Evolutionary conservation across 30 jellyfish, hydroid and myxozoan species (phyloP).

Genomic region (Aurelia aurita complex sp. Pacific): DNA sequence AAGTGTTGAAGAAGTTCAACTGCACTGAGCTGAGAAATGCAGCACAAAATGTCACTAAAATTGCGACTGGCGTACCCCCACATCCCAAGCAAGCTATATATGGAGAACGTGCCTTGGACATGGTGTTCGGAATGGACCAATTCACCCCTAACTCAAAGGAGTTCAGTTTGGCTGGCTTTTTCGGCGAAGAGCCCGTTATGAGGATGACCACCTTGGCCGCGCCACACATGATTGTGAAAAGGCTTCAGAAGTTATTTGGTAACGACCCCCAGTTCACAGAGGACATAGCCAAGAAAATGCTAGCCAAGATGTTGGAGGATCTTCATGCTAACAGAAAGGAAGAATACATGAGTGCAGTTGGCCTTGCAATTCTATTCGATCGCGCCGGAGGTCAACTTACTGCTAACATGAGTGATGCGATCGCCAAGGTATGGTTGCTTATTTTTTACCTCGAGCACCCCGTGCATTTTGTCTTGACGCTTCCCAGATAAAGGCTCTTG

Average conservation of each 20-base stretch:
- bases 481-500: no score
- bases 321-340: slow-evolving; percentile 74
- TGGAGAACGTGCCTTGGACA: slow-evolving; percentile 81
- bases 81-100: slow-evolving; percentile 54
- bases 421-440: slow-evolving; percentile 42
- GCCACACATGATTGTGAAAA: slow-evolving; percentile 46
- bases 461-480: no score
- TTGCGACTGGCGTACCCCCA: slow-evolving; percentile 66
- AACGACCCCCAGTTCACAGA: slow-evolving; percentile 70
- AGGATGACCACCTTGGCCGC: slow-evolving; percentile 82
- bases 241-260: slow-evolving; percentile 59
- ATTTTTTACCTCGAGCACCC: not conserved
- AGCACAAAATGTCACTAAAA: slow-evolving; percentile 55
- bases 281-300: slow-evolving; percentile 71
- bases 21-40: slow-evolving; percentile 73
- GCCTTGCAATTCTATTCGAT: slow-evolving; percentile 77
- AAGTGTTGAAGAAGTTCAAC: slow-evolving; percentile 59
- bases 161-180: slow-evolving; percentile 65
- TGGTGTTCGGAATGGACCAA: slow-evolving; percentile 79
- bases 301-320: slow-evolving; percentile 74
- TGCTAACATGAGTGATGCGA: slow-evolving; percentile 29
- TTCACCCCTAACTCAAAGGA: slow-evolving; percentile 65
- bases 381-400: slow-evolving; percentile 78
- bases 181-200: slow-evolving; percentile 79
- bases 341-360: slow-evolving; percentile 82